A percentile compares a stretch with the other conserved stretches of the same genome.
Conservation (phyloP, 2,888 invertebrate species). For the Lobophora halterata region DNA sequence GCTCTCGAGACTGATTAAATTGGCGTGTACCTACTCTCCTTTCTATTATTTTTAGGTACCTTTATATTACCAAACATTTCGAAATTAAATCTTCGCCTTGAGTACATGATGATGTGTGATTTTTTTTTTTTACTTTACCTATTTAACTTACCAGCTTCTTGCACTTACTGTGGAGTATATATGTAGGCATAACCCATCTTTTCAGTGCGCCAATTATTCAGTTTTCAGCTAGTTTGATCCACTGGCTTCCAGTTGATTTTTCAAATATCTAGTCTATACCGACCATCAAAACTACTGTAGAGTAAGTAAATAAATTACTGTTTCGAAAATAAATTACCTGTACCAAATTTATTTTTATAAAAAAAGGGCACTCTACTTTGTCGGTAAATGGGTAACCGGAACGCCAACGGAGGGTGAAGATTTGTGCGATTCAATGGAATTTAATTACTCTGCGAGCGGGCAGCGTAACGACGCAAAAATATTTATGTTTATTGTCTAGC, state of each 20-base stretch:
- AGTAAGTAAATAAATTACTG: slow-evolving; percentile 14
- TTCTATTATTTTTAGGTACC: slow-evolving; percentile 1
- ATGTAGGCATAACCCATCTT: too few species aligned
- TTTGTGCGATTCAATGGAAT: slow-evolving; percentile 78
- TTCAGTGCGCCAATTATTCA: too few species aligned
- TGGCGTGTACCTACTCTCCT: slow-evolving; percentile 20
- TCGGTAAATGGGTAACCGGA: slow-evolving; percentile 42
- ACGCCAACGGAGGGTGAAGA: slow-evolving; percentile 57
- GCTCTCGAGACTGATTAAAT: slow-evolving; percentile 57
- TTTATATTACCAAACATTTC: slow-evolving; percentile 6
- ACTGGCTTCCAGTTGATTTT: too few species aligned
- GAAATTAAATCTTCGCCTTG: too few species aligned
- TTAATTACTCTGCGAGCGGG: slow-evolving; percentile 71
- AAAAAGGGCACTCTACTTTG: slow-evolving; percentile 25
- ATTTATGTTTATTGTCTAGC: slow-evolving; percentile 77
- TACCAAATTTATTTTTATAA: slow-evolving; percentile 24
- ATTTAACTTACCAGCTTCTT: too few species aligned
- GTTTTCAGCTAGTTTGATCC: too few species aligned
- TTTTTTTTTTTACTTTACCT: too few species aligned
- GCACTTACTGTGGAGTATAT: too few species aligned
- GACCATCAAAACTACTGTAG: slow-evolving; percentile 2
- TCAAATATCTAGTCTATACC: too few species aligned
- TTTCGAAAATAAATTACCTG: slow-evolving; percentile 20
- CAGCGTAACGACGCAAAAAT: slow-evolving; percentile 76
- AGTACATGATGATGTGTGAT: too few species aligned